phyloP scores from a whole-genome alignment of 2,113 vertebrate species.

The Xenopus tropicalis region UCB_Xtro_10.0 CM004445.2:105154501-105155000 shows the following conservation, averaged over 20 bases:
- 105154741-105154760: background rate
- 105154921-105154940: too few species aligned
- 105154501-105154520: slow-evolving; percentile 54
- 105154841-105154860: too few species aligned
- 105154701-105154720: background rate
- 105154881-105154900: too few species aligned
- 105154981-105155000: too few species aligned
- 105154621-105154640: slow-evolving; percentile 67
- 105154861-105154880: too few species aligned
- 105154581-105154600: slow-evolving; percentile 71
- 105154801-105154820: background rate
- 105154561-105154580: slow-evolving; percentile 54
- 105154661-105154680: slow-evolving; percentile 68
- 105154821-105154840: background rate
- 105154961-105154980: too few species aligned
- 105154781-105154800: background rate
- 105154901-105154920: too few species aligned
- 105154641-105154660: slow-evolving; percentile 70
- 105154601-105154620: slow-evolving; percentile 58
- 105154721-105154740: background rate
- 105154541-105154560: slow-evolving; percentile 58
- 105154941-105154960: too few species aligned
- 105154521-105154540: slow-evolving; percentile 54
- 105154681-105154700: slow-evolving; percentile 46
- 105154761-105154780: background rate